Evolutionary conservation across 2,888 invertebrate genomes (phyloP).

Genomic region (Diarsia dahlii): DNA sequence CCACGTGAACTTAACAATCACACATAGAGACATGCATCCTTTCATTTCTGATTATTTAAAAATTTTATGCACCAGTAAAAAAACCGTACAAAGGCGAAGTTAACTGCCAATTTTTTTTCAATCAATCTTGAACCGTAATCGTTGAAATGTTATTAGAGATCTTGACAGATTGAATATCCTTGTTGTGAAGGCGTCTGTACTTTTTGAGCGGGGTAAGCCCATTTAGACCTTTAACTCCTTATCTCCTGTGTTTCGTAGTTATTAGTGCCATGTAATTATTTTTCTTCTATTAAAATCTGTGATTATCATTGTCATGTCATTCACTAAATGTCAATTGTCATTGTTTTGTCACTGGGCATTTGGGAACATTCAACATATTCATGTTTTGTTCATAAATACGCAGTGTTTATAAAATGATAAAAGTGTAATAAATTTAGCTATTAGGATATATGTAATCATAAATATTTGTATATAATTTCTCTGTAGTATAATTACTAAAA

Average conservation of each 20-base stretch:
- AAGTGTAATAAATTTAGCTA: slow-evolving; percentile 40
- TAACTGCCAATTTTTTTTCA: no score
- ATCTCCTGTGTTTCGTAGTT: background rate
- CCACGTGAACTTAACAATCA: no score
- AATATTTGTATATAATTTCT: slow-evolving; percentile 46
- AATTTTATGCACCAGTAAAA: no score
- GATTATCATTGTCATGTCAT: slow-evolving; percentile 26
- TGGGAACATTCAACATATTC: slow-evolving; percentile 16
- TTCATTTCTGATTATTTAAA: no score
- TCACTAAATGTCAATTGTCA: slow-evolving; percentile 23
- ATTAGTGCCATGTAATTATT: background rate
- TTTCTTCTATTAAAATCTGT: background rate
- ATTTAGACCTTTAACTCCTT: no score
- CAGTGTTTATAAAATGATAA: slow-evolving; percentile 59
- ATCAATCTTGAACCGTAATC: no score
- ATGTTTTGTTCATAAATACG: slow-evolving; percentile 61
- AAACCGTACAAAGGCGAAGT: no score
- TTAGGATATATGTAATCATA: slow-evolving; percentile 25
- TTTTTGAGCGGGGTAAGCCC: background rate
- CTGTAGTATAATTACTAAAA: slow-evolving; percentile 43
- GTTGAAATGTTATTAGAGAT: no score
- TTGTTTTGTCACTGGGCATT: slow-evolving; percentile 19
- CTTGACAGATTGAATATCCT: no score
- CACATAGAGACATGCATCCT: no score
- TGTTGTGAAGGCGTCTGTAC: no score